A percentile compares a stretch with the other conserved stretches of the same genome.
These are phyloP conservation scores for Ailurus styani DNA, from an alignment of 2,113 vertebrate species.

Conservation along the genomic window DNA sequence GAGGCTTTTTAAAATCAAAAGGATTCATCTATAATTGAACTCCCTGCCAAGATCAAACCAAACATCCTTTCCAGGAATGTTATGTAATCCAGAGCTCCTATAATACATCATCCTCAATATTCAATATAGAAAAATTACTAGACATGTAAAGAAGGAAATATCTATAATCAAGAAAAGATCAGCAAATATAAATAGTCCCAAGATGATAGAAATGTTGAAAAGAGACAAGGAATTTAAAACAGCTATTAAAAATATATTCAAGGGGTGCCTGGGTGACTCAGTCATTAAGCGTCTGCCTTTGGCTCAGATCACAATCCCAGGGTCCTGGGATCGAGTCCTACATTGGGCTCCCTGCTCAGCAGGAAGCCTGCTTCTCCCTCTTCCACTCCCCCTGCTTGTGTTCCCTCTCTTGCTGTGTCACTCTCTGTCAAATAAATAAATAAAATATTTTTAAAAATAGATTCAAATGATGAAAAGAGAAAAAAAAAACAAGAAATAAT, in stretches of 20 bases:
- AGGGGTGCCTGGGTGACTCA: too few relatives aligned
- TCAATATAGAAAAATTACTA: not conserved
- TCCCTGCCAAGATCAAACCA: not conserved
- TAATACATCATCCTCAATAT: not conserved
- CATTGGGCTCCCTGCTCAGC: too few relatives aligned
- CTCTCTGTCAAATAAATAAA: too few relatives aligned
- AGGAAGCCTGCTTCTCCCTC: too few relatives aligned
- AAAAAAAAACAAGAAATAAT: not conserved
- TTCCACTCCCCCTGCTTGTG: too few relatives aligned
- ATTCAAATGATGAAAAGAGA: not conserved
- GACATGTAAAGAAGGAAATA: not conserved
- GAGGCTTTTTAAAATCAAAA: not conserved
- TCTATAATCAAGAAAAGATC: not conserved
- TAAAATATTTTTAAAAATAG: not conserved
- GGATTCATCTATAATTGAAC: too few relatives aligned
- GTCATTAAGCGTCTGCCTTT: too few relatives aligned
- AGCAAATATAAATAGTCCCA: not conserved
- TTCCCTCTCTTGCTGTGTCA: too few relatives aligned
- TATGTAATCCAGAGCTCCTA: not conserved
- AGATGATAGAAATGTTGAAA: not conserved
- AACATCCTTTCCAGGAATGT: not conserved
- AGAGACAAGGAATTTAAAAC: not conserved
- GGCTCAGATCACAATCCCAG: too few relatives aligned
- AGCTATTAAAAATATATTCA: not conserved
- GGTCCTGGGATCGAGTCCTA: too few relatives aligned